Evolutionary conservation across 2,797 vertebrate species (phyloP).

Genomic region (Hirundo rustica): DNA sequence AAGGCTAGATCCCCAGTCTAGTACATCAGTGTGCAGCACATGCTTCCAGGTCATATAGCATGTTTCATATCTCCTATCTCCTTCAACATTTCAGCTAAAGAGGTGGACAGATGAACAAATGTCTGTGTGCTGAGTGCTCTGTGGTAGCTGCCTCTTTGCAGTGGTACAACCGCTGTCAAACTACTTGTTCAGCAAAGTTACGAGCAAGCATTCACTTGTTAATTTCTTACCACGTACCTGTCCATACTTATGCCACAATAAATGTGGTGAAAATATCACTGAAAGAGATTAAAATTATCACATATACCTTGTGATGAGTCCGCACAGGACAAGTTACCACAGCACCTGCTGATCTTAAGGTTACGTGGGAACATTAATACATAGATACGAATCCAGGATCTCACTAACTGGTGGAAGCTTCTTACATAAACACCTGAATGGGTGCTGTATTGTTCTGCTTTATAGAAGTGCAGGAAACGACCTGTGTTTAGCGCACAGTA

Average conservation of each 20-base stretch:
- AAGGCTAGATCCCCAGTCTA: not conserved
- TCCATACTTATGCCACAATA: not conserved
- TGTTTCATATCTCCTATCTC: not conserved
- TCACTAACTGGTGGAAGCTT: not conserved
- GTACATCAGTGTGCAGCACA: not conserved
- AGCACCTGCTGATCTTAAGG: not conserved
- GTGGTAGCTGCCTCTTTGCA: not conserved
- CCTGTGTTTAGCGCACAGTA: fast-evolving
- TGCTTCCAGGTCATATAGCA: not conserved
- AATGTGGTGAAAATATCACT: not conserved
- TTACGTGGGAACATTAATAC: not conserved
- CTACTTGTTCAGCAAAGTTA: not conserved
- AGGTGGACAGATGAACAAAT: not conserved
- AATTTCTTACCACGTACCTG: not conserved
- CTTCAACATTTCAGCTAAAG: not conserved
- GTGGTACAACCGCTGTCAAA: not conserved
- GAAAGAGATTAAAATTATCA: not conserved
- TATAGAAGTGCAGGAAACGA: not conserved
- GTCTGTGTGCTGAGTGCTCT: not conserved
- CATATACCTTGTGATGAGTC: not conserved
- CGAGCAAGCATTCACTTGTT: not conserved
- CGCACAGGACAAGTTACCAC: not conserved
- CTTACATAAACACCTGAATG: not conserved
- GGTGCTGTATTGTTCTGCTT: not conserved
- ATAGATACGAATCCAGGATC: not conserved